Conservation (phyloP, 2,797 vertebrate species). For the Macrochelys suwanniensis region DNA sequence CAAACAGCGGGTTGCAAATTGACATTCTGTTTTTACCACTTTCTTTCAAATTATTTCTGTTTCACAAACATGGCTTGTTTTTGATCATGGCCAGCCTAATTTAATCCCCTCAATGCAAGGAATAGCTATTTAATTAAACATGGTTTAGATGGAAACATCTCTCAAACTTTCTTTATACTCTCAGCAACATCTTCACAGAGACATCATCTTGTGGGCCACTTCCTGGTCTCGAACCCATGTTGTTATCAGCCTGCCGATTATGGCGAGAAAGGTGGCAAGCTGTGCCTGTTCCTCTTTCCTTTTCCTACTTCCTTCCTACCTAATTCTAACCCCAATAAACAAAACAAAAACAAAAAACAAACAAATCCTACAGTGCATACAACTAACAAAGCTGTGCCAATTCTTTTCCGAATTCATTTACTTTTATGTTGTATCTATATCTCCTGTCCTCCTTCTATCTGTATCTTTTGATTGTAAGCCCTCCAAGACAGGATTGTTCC, state of each 20-base stretch:
- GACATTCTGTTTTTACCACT: constrained; percentile 26
- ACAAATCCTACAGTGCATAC: background rate
- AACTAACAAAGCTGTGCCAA: background rate
- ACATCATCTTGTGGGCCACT: background rate
- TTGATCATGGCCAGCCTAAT: background rate
- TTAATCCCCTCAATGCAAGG: background rate
- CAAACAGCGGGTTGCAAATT: constrained; percentile 28
- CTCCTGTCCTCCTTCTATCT: background rate
- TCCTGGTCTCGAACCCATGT: background rate
- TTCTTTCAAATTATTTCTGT: constrained; percentile 25
- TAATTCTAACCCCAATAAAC: background rate
- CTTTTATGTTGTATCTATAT: background rate
- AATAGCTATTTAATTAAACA: background rate
- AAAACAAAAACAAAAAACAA: background rate
- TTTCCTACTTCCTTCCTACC: background rate
- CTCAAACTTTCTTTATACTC: background rate
- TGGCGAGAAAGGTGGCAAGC: background rate
- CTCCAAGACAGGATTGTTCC: background rate
- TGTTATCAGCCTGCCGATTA: background rate
- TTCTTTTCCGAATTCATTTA: background rate
- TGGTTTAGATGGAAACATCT: background rate
- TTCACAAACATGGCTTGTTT: background rate
- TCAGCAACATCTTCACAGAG: background rate
- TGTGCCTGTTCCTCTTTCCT: background rate
- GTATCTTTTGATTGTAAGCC: background rate